These are phyloP conservation scores for Chionis minor DNA, from an alignment of 2,113 vertebrate genomes.

Conservation along the genomic window DNA sequence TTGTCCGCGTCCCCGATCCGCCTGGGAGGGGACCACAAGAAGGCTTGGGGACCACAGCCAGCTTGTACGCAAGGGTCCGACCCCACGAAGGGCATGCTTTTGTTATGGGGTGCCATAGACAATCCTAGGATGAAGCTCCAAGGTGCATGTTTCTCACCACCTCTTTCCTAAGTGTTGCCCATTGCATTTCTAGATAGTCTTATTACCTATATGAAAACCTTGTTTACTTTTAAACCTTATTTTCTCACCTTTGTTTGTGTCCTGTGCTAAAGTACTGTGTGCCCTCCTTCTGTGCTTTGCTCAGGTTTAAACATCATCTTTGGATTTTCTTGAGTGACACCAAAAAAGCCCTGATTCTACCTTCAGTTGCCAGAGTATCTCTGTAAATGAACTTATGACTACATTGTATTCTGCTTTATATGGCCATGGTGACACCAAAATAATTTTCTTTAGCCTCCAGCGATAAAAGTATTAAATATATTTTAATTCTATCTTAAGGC, in stretches of 20 bases:
- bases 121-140: background rate
- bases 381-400: background rate
- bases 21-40: too few relatives aligned
- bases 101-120: background rate
- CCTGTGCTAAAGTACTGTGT: background rate
- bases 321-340: background rate
- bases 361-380: background rate
- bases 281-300: background rate
- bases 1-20: rapidly evolving
- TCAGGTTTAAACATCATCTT: background rate
- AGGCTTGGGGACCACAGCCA: background rate
- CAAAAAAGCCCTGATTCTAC: background rate
- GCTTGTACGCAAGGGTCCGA: rapidly evolving
- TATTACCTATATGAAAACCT: background rate
- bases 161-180: background rate
- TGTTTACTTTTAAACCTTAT: background rate
- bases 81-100: rapidly evolving
- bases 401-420: background rate
- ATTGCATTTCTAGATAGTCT: background rate
- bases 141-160: background rate
- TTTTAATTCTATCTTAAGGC: background rate
- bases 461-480: background rate
- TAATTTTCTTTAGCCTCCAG: background rate
- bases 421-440: background rate
- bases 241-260: background rate